Percentiles rank a stretch among this genome's conserved stretches.
Conservation (phyloP, 2,797 vertebrate species). For the Sebastes wilsoni region DNA sequence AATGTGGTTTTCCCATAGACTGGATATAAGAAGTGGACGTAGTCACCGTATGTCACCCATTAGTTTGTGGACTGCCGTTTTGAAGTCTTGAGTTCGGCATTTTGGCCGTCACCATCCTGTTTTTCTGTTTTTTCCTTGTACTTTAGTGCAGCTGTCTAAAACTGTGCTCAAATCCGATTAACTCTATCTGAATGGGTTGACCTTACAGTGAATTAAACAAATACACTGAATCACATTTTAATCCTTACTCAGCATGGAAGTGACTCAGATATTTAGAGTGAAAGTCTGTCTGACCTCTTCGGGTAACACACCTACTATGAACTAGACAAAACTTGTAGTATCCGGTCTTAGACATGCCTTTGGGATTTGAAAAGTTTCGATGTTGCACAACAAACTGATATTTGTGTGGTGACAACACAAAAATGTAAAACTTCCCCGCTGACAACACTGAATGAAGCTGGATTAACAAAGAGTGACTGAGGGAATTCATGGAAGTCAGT, state of each 20-base stretch:
- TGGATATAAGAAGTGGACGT: too few relatives aligned
- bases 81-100: fast-evolving
- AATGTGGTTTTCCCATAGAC: not conserved
- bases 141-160: not conserved
- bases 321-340: conserved; percentile 21
- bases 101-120: too few relatives aligned
- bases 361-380: conserved; percentile 1
- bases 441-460: not conserved
- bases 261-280: conserved; percentile 50
- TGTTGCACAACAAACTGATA: conserved; percentile 54
- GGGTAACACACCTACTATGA: conserved; percentile 26
- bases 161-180: not conserved
- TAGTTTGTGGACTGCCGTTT: too few relatives aligned
- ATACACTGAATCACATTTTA: conserved; percentile 11
- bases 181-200: not conserved
- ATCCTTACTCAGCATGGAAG: conserved; percentile 31
- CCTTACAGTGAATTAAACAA: conserved; percentile 9
- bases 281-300: conserved; percentile 42
- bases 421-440: conserved; percentile 22
- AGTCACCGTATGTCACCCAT: too few relatives aligned
- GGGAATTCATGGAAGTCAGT: not conserved
- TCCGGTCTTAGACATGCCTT: not conserved
- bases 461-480: not conserved
- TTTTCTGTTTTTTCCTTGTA: too few relatives aligned
- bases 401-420: conserved; percentile 12